These are phyloP conservation scores for Tinamus guttatus DNA, from an alignment of 2,113 vertebrate genomes.

Conservation along the genomic window DNA sequence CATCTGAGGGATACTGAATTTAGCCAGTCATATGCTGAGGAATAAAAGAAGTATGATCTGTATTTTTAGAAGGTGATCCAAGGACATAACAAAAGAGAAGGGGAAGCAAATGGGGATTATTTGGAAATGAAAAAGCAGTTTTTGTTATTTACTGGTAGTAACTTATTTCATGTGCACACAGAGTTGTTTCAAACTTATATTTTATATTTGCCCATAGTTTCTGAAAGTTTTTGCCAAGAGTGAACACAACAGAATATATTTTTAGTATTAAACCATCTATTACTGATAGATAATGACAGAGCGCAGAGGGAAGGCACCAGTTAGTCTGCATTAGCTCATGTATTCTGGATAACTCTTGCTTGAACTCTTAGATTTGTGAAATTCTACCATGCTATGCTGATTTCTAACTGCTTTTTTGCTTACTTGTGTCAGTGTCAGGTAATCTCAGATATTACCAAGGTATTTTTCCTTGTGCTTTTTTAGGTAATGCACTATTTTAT, in stretches of 20 bases:
- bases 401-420: slow-evolving; percentile 49
- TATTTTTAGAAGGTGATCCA: neutral
- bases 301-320: slow-evolving; percentile 79
- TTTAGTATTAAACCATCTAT: slow-evolving; percentile 79
- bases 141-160: slow-evolving; percentile 60
- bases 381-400: slow-evolving; percentile 39
- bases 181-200: slow-evolving; percentile 63
- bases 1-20: neutral
- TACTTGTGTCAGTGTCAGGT: slow-evolving; percentile 15
- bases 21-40: neutral
- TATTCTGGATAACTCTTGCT: slow-evolving; percentile 70
- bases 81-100: slow-evolving; percentile 8
- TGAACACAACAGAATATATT: slow-evolving; percentile 74
- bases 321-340: slow-evolving; percentile 82
- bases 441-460: neutral
- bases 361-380: slow-evolving; percentile 66
- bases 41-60: neutral
- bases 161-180: slow-evolving; percentile 38
- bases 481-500: slow-evolving; percentile 1
- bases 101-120: slow-evolving; percentile 34
- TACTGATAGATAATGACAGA: slow-evolving; percentile 82
- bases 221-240: slow-evolving; percentile 69
- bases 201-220: slow-evolving; percentile 67
- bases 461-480: neutral
- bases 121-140: slow-evolving; percentile 12